These are phyloP conservation scores for Chironomus striatipennis DNA, from an alignment of 1,140 invertebrate species.

Conservation along the genomic window DNA sequence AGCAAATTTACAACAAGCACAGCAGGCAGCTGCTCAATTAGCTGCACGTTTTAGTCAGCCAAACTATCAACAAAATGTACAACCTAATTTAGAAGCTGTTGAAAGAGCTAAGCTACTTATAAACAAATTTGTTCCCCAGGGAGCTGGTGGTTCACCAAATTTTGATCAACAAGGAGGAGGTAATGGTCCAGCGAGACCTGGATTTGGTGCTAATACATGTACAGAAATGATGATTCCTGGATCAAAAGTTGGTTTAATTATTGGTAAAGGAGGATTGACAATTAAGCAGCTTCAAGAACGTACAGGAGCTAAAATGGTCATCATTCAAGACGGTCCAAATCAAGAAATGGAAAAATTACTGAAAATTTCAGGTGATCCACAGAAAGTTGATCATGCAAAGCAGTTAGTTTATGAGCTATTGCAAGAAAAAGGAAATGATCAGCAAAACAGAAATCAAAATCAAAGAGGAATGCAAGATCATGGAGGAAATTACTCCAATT, in stretches of 20 bases:
- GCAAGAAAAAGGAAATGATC: conserved; percentile 70
- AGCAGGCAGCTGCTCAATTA: not conserved
- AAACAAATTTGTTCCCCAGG: conserved; percentile 7
- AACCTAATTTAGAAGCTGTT: not conserved
- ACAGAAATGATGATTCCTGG: conserved; percentile 96
- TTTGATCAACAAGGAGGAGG: conserved; percentile 27
- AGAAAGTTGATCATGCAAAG: conserved; percentile 92
- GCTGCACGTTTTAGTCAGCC: not conserved
- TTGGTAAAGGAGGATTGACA: conserved; percentile 96
- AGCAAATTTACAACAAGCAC: conserved; percentile 19
- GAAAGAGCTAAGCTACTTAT: not conserved
- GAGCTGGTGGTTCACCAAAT: not conserved
- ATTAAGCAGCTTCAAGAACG: conserved; percentile 96
- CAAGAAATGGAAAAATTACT: conserved; percentile 82
- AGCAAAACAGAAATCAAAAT: conserved; percentile 39
- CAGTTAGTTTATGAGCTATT: conserved; percentile 89
- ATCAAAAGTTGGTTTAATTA: conserved; percentile 93
- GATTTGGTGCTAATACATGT: conserved; percentile 33
- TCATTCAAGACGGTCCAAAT: conserved; percentile 90
- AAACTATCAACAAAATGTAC: not conserved
- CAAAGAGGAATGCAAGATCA: conserved; percentile 35
- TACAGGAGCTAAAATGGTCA: conserved; percentile 96
- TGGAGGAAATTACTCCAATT: conserved; percentile 35
- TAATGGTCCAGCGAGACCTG: conserved; percentile 34
- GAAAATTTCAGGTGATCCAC: conserved; percentile 87